Base-by-base conservation (phyloP, 2,113 vertebrate species). In the Vulpes ferrilata region DNA sequence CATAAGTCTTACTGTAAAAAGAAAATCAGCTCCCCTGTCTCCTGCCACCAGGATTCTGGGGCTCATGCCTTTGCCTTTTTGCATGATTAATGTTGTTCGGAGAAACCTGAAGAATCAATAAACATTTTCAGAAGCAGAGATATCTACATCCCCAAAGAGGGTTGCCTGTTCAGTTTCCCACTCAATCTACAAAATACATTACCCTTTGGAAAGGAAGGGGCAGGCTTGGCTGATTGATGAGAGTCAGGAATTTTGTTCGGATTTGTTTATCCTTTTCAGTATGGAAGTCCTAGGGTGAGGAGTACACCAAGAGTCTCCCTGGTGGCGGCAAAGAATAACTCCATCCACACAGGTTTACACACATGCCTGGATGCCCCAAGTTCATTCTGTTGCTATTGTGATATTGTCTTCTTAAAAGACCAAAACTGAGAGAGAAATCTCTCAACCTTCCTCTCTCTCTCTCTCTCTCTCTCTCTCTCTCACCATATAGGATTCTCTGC, bases 51-150 rank as follows among this genome's bases (percentile, higher is more conserved):
- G 93, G 88, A 30, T 60, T 83, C 38, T 22, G 48, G 79, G 48
- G 53, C 73, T 62, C 53, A 30, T 74, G 95, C 51, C 92, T 97
- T 96, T 95, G 82, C 78, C 48, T 97, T 97, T 98, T 98, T 98
- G 95, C 92, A 89, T 97, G 95, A 98, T 98, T 96, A 97, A 98
- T 96, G 88, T 94, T 90, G 79, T 55, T 98, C 78, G 95, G 88
- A 98, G 98, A 95, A 98, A 78, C 57, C 87, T 93, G 51, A 94
- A 74, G 55, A 98, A 98, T 97, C 98, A 97, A 98, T 97, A 97
- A 97, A 90, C 48, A 60, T 87, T 74, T 62, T 88, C 73, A 90
- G 76, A 97, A 93, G 67, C 86, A 80, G 55, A 97, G 35, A 79
- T 13, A 95, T 71, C 95, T 96, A 65, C 90, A 91, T 98, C 96